These are phyloP conservation scores for Spisula solida DNA, from an alignment of 2,888 invertebrate genomes.

Conservation along the genomic window DNA sequence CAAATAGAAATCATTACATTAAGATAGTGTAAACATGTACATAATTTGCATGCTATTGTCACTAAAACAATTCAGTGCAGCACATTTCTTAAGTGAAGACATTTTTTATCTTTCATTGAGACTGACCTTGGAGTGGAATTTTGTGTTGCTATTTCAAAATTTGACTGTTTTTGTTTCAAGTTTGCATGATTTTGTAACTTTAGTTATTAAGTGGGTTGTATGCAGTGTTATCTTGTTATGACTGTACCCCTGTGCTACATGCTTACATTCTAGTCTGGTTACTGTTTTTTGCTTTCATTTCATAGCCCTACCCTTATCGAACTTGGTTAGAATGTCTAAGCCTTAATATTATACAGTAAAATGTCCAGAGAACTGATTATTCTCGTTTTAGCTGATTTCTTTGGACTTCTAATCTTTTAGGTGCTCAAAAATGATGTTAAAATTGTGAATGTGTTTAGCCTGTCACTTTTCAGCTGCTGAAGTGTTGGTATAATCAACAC, in stretches of 20 bases:
- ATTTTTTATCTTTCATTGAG: conserved; percentile 2
- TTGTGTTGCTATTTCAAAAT: conserved; percentile 18
- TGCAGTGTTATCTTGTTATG: neutral
- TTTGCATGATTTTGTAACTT: conserved; percentile 13
- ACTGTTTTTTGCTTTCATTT: too few relatives aligned
- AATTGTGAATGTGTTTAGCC: too few relatives aligned
- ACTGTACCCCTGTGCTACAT: neutral
- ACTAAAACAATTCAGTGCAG: conserved; percentile 5
- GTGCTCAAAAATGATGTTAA: too few relatives aligned
- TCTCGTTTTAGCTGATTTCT: too few relatives aligned
- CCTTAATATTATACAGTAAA: too few relatives aligned
- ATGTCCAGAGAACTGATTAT: too few relatives aligned
- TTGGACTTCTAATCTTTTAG: too few relatives aligned
- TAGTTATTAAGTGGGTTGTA: conserved; percentile 2
- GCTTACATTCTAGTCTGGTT: too few relatives aligned
- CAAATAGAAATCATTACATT: neutral
- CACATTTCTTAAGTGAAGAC: neutral
- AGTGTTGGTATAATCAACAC: too few relatives aligned
- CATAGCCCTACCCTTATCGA: too few relatives aligned
- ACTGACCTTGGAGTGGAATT: neutral
- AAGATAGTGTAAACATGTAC: conserved; percentile 1
- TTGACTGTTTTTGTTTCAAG: neutral
- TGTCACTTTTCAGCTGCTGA: too few relatives aligned
- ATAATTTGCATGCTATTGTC: conserved; percentile 5
- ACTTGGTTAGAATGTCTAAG: too few relatives aligned